phyloP scores from a whole-genome alignment of 1,140 invertebrate species.

The Globodera rostochiensis region DNA sequence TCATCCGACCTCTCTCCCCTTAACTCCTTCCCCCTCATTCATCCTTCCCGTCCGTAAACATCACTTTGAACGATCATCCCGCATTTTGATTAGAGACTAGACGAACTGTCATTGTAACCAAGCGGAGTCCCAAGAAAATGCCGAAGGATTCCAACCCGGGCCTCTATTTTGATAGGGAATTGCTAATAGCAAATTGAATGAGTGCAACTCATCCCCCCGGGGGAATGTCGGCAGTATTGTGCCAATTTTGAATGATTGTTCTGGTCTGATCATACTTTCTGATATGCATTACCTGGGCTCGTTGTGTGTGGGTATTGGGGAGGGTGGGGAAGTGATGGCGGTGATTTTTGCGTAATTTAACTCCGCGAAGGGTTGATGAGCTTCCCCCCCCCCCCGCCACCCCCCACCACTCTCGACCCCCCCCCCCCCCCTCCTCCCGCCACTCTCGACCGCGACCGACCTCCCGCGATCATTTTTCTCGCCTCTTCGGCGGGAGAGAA shows the following conservation, averaged over 20 bases:
- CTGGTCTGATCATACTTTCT: neutral
- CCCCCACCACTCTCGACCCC: neutral
- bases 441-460: neutral
- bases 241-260: neutral
- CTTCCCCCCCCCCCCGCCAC: neutral
- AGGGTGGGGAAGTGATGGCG: neutral
- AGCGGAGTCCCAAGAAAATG: too few species aligned
- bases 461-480: constrained; percentile 12
- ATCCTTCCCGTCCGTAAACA: too few species aligned
- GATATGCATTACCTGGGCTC: neutral
- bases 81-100: too few species aligned
- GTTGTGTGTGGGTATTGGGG: neutral
- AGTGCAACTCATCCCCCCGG: neutral
- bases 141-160: too few species aligned
- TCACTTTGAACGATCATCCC: too few species aligned
- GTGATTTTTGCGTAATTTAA: constrained; percentile 1
- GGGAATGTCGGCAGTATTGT: neutral
- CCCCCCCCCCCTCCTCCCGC: neutral
- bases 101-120: too few species aligned
- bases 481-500: neutral
- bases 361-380: neutral
- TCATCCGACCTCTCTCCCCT: neutral
- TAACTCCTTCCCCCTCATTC: too few species aligned
- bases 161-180: too few species aligned
- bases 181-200: neutral